Evolutionary conservation across 2,797 vertebrate genomes (phyloP).

Genomic region (Lateolabrax maculatus): DNA sequence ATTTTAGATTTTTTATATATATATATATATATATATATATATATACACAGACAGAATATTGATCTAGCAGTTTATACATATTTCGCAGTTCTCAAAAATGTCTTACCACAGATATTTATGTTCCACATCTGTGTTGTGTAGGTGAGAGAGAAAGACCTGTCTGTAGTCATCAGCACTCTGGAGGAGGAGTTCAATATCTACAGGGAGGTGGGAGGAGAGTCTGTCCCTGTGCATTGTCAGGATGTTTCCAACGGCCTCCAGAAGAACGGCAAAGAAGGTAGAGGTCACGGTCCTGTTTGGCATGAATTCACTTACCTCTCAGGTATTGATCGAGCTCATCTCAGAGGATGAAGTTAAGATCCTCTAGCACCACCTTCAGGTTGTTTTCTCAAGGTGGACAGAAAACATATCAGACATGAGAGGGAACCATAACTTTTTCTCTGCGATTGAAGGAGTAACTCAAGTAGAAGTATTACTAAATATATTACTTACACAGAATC

Average conservation of each 20-base stretch:
- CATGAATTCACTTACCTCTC: background rate
- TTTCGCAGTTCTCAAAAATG: background rate
- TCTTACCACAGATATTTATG: background rate
- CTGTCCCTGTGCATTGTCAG: constrained; percentile 83
- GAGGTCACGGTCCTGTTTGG: background rate
- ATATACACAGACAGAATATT: background rate
- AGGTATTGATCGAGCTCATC: background rate
- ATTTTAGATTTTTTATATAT: too few relatives aligned
- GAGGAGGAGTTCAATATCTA: constrained; percentile 94
- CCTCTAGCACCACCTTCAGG: constrained; percentile 44
- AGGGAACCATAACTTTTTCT: background rate
- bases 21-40: too few relatives aligned
- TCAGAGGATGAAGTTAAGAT: background rate
- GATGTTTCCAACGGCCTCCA: constrained; percentile 88
- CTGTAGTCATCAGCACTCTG: constrained; percentile 92
- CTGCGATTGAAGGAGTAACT: background rate
- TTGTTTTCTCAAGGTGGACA: background rate
- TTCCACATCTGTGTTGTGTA: constrained; percentile 58
- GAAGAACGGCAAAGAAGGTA: constrained; percentile 89
- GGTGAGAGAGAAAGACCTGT: constrained; percentile 95
- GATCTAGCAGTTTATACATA: background rate
- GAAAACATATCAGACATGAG: background rate
- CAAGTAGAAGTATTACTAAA: too few relatives aligned
- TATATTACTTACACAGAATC: background rate
- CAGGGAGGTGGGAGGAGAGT: constrained; percentile 92